These are phyloP conservation scores for Scelioninae gen. 2 DNA, from an alignment of 2,888 invertebrate species.

Conservation along the genomic window DNA sequence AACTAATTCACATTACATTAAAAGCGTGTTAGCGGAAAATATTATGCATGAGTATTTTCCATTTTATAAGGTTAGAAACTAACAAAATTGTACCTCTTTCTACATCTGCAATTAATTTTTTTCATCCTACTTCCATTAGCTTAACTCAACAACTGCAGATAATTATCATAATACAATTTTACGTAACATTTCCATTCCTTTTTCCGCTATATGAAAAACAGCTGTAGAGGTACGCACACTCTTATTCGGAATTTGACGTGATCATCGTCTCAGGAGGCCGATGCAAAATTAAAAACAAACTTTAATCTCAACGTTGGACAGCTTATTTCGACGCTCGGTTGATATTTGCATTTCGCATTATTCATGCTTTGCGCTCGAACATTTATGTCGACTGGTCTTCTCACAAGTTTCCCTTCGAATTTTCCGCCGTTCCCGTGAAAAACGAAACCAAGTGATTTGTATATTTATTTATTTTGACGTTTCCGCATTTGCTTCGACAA, in stretches of 20 bases:
- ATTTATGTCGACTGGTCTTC: slow-evolving; percentile 13
- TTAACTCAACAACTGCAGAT: slow-evolving; percentile 9
- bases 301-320: slow-evolving; percentile 41
- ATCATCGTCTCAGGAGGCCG: slow-evolving; percentile 30
- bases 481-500: background rate
- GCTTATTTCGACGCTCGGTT: slow-evolving; percentile 32
- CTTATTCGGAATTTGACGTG: slow-evolving; percentile 23
- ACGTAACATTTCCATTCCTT: slow-evolving; percentile 1
- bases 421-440: background rate
- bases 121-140: slow-evolving; percentile 9
- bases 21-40: too few relatives aligned
- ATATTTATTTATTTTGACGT: background rate
- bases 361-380: slow-evolving; percentile 27
- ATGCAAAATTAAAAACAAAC: slow-evolving; percentile 49
- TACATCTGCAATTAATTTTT: slow-evolving; percentile 1
- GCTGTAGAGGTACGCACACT: slow-evolving; percentile 1
- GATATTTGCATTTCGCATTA: slow-evolving; percentile 41
- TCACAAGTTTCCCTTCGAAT: slow-evolving; percentile 1
- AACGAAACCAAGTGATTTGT: slow-evolving; percentile 3
- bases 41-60: too few relatives aligned
- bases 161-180: slow-evolving; percentile 26
- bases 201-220: slow-evolving; percentile 6
- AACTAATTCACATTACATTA: too few relatives aligned
- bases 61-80: too few relatives aligned
- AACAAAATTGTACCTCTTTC: too few relatives aligned